Evolutionary conservation across 2,888 invertebrate genomes (phyloP), one percentile per base, ranked within the genome.

Genomic region (Gibbula magus): DNA sequence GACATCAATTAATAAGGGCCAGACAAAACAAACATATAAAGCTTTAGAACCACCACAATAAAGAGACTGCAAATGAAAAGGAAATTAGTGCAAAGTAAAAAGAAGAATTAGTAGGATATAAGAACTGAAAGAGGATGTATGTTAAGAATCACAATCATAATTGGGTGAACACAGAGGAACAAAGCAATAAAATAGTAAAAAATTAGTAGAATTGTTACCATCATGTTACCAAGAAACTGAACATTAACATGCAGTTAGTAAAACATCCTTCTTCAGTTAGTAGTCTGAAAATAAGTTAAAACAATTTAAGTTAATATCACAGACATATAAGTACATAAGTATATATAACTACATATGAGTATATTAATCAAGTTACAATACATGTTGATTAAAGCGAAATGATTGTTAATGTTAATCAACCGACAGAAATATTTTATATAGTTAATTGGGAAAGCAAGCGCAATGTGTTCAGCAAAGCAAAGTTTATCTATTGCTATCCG

Each of bases 21-120:
- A 45, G 10, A 45, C 45, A 10, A 45, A 25, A 61, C 29, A 29
- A 61, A 61, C 61, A 61, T 29, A 61, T 61, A 61, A 61, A 61
- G 61, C 61, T 29, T 61, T 61, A 29, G 61, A 32, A 61, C 61
- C 22, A 61, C 61, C 61, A 61, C 61, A 61, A 45, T 61, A 61
- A 7, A 25, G 4, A 61, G 29, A 61, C 61, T 61, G 61, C 29
- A 61, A 61, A 25, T 29, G 13, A 29, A 61, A 61, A 56, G 56
- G 2, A 61, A 61, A 29, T 61, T 61, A 61, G 18, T 61, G 5
- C 13, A 5, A 61, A 20, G 54, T 20, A 18, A 61, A 61, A 61
- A 20, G 13, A n/a, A 61, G 2, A 61, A 25, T 25, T 61, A n/a
- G 25, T 61, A 45, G 45, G 13, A 61, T 29, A 8, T 25, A 29